These are phyloP conservation scores for Mohoua ochrocephala DNA, from an alignment of 2,113 vertebrate species.

Conservation along the genomic window DNA sequence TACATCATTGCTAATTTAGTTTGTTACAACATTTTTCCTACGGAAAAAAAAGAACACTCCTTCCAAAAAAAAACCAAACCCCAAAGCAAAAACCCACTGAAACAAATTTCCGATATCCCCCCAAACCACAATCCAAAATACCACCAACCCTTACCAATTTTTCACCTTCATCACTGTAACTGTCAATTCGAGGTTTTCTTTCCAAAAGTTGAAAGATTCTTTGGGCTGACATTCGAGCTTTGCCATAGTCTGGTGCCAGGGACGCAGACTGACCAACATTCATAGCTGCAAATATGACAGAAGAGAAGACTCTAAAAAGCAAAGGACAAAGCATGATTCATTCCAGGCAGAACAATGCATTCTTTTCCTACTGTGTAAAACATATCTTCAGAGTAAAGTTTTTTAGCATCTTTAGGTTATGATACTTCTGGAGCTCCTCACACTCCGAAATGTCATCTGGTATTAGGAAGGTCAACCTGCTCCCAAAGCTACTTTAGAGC, in stretches of 20 bases:
- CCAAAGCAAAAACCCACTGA: neutral
- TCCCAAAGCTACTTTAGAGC: neutral
- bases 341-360: neutral
- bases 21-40: neutral
- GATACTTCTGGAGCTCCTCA: neutral
- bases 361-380: neutral
- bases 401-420: neutral
- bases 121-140: neutral
- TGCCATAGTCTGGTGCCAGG: conserved; percentile 62
- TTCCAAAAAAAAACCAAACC: neutral
- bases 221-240: conserved; percentile 56
- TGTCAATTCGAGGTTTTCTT: conserved; percentile 62
- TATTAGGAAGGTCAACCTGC: neutral
- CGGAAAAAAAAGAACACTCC: neutral
- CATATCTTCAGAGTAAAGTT: neutral
- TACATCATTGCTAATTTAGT: neutral
- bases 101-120: neutral
- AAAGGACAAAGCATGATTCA: neutral
- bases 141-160: conserved; percentile 49
- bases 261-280: conserved; percentile 57
- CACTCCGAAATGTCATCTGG: neutral
- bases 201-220: conserved; percentile 63
- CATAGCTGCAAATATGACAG: conserved; percentile 50
- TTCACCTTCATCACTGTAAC: conserved; percentile 61
- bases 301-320: conserved; percentile 48